Base-by-base conservation (phyloP, 1,140 invertebrate species). In the Bombus ignitus region DNA sequence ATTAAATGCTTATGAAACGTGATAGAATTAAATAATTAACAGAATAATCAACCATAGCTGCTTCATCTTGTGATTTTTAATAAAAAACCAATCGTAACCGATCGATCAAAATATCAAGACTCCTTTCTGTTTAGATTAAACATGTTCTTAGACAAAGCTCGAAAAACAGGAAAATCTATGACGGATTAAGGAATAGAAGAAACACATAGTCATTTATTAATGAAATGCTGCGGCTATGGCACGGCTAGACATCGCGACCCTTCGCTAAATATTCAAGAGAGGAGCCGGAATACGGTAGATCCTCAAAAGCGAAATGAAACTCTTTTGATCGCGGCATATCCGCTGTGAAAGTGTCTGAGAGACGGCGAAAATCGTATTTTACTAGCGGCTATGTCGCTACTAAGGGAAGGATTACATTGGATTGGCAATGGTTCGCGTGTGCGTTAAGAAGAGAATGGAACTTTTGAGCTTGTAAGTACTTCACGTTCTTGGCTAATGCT, bases 341-440 rank as follows among this genome's bases (percentile, higher is more conserved):
- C 47, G 22, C 25, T 3, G 28, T 35, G 22, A 37, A 39, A 47
- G 32, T 37, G 32, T 75, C 71, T 47, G 57, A 37, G 71, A 47
- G 42, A 15, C 25, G 22, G 3, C 18, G 71, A n/a, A 75, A 53
- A 75, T 75, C 57, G 71, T 53, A 83, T 83, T 76, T 83, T n/a
- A 76, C 59, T 4, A 22, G 39, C 22, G 2, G 25, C 32, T 12
- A n/a, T 25, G n/a, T 75, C 28, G 15, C 32, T 53, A 53, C 28
- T 10, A n/a, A 39, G 4, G 59, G 32, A 65, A 35, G 57, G 59
- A 83, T 83, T 83, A 83, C 71, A 44, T 62, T 53, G 59, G 72
- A 44, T n/a, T 44, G n/a, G 28, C 2, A 42, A 68, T 15, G 42
- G 25, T 47, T 15, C 15, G n/a, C n/a, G n/a, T 10, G 39, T 18